These are phyloP conservation scores for Calosoma granatense DNA, from an alignment of 1,140 invertebrate genomes.

Conservation along the genomic window DNA sequence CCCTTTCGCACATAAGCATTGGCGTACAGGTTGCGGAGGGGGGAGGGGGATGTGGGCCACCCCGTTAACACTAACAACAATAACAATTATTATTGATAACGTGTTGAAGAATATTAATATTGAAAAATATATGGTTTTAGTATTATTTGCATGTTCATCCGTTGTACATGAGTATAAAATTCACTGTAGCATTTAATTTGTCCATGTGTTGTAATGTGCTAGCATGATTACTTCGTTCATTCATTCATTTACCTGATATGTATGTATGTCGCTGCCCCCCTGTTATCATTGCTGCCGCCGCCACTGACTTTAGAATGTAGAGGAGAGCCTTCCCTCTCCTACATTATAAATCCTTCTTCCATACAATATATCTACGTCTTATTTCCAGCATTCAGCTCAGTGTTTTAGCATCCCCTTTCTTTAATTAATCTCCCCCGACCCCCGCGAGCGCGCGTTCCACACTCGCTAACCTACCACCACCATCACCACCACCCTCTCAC, in stretches of 20 bases:
- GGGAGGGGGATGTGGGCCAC: not conserved
- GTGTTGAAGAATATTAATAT: no score
- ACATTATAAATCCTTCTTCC: slow-evolving; percentile 32
- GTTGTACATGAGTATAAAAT: no score
- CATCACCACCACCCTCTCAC: not conserved
- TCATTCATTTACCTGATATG: no score
- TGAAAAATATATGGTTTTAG: no score
- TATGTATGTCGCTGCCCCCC: not conserved
- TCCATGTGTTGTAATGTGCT: no score
- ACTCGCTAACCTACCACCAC: no score
- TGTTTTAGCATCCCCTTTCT: slow-evolving; percentile 32
- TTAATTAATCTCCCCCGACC: slow-evolving; percentile 28
- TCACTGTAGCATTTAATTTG: no score
- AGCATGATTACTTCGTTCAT: no score
- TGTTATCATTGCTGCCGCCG: not conserved
- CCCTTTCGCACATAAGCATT: not conserved
- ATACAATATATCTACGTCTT: slow-evolving; percentile 33
- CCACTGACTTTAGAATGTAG: no score
- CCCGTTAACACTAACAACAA: not conserved
- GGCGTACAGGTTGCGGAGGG: not conserved
- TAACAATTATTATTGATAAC: no score
- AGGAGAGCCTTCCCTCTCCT: slow-evolving; percentile 20
- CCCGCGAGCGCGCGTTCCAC: no score
- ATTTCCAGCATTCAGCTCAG: slow-evolving; percentile 29
- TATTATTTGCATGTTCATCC: no score